Evolutionary conservation across 2,797 vertebrate genomes (phyloP).

Genomic region (Glyptemys insculpta): DNA sequence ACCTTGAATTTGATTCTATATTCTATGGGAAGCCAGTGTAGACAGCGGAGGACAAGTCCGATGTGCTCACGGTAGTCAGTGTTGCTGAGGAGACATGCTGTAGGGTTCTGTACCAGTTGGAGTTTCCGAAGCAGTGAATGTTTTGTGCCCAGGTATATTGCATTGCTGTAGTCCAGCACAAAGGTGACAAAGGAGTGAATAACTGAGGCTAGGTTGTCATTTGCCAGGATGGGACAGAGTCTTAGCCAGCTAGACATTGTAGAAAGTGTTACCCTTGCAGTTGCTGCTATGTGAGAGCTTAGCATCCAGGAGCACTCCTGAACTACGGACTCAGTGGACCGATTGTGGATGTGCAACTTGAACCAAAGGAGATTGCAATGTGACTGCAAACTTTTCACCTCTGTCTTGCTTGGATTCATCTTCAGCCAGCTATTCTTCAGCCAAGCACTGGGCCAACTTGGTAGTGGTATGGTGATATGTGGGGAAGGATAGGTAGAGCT

Average conservation of each 20-base stretch:
- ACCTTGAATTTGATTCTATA: background rate
- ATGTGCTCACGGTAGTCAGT: no score
- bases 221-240: no score
- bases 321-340: background rate
- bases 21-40: no score
- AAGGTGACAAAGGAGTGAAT: no score
- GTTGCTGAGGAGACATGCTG: no score
- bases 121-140: no score
- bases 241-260: no score
- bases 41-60: no score
- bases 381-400: background rate
- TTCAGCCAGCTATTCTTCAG: background rate
- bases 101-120: no score
- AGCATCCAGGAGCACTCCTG: background rate
- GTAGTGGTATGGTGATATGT: background rate
- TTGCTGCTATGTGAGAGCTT: background rate
- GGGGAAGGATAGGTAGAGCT: fast-evolving
- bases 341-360: background rate
- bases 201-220: no score
- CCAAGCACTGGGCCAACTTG: background rate
- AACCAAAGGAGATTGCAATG: background rate
- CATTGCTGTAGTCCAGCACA: no score
- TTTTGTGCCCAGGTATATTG: no score
- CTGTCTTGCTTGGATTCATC: background rate
- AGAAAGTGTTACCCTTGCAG: background rate